phyloP scores from a whole-genome alignment of 2,113 vertebrate species.

The Pipa parva region DNA sequence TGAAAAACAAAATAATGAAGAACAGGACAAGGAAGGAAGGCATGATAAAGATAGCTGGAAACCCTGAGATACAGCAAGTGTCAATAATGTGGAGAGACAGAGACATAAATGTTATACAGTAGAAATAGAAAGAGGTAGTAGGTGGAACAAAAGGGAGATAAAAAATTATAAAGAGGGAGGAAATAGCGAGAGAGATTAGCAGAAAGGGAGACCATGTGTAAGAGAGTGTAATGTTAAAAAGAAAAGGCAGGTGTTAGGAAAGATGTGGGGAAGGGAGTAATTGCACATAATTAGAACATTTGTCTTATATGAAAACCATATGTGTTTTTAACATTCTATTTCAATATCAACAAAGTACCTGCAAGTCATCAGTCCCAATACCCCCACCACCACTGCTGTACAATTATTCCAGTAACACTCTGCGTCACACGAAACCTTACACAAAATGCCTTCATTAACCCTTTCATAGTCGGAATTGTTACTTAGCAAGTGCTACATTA shows the following conservation, averaged over 20 bases:
- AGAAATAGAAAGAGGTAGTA: neutral
- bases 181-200: neutral
- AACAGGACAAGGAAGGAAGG: neutral
- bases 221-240: neutral
- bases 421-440: no score
- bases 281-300: neutral
- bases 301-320: neutral
- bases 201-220: neutral
- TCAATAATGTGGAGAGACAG: neutral
- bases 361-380: constrained; percentile 5
- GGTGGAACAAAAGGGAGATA: neutral
- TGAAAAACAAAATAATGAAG: neutral
- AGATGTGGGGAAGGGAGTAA: neutral
- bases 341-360: constrained; percentile 10
- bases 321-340: neutral
- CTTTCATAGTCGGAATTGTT: no score
- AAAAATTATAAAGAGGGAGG: neutral
- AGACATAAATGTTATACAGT: neutral
- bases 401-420: no score
- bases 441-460: no score
- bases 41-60: neutral
- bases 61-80: neutral
- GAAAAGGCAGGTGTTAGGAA: neutral
- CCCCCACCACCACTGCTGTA: no score
- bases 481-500: no score